Evolutionary conservation across 2,888 invertebrate genomes (phyloP), one percentile per base, ranked within the genome.

Genomic region (Ecliptopera silaceata): DNA sequence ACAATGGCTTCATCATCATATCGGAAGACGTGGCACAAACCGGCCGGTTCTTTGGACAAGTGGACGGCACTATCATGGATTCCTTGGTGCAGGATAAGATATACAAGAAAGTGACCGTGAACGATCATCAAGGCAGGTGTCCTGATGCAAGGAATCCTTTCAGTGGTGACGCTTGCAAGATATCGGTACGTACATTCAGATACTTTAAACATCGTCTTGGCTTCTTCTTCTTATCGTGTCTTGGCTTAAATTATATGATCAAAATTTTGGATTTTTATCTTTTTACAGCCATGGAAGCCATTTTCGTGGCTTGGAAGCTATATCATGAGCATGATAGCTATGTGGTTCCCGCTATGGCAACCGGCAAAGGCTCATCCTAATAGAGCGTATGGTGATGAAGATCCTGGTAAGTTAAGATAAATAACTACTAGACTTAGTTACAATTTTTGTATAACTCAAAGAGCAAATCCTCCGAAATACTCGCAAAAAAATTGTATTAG

Each of bases 11-110:
- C 81, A 96, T 98, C 48, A 95, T 98, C 49, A 94, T 97, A 34
- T 97, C 97, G 0, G 97, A 98, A 83, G 95, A 96, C 66, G 92
- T 93, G 29, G 94, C 96, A 38, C 96, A 98, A 72, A 97, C 97
- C 1, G 98, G 98, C 1, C 94, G 95, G 74, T 98, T 98, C 86
- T 98, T 98, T 75, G 98, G 98, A 0, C 97, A 97, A 84, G 96
- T 98, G 38, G 98, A 98, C 80, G 97, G 97, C 15, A 97, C 97
- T 11, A 97, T 98, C 60, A 97, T 98, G 97, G 97, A 97, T 83
- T 97, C 97, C 0, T 86, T 97, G 49, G 97, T 98, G 0, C 97
- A 97, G 77, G 97, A 97, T 75, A 93, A 96, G 62, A 97, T 98
- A 72, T 98, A 97, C 84, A 96, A 96, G 75, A 96, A 96, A 79